Base-by-base conservation (phyloP, 2,888 invertebrate genomes). In the Hirtodrosophila confusa region DNA sequence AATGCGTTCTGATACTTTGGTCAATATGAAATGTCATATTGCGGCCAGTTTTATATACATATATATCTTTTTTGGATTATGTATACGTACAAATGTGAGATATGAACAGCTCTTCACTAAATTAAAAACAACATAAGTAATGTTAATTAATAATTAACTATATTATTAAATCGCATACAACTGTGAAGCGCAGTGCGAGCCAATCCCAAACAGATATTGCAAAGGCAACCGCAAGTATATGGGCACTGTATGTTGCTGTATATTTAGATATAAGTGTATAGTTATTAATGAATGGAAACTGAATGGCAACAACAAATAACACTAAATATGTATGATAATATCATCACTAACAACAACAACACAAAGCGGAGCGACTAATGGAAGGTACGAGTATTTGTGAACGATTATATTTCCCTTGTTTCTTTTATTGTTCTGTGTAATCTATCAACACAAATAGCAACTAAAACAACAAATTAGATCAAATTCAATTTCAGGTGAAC, bases 181-280 rank as follows among this genome's bases (percentile, higher is more conserved):
- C 12, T 12, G 12, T 5, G 2, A 44, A 36, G 11, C 29, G 27
- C 17, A 56, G 33, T 40, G 40, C 9, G 40, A 48, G 24, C 33
- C 47, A 39, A 47, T 6, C 23, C 47, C 9, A 8, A 27, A 37
- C 0, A 17, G 8, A 35, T 4, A 58, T 45, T 60, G 29, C 8
- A 51, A 24, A 37, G 31, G 43, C 47, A 33, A 35, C 37, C 39
- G 45, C 49, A 37, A 45, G 27, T 39, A 27, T 37, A 23, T 49
- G 35, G 39, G 53, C 47, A 67, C 9, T 43, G 17, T 17, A 53
- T 40, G 63, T 56, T 60, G 64, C 49, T 64, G 48, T 60, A 36
- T 54, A 69, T 69, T 53, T 73, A 75, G 75, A 53, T 39, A 23
- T 73, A 73, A 73, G 72, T 69, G 63, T 43, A 40, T 73, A 75